Percentiles rank a stretch among this genome's conserved stretches.
phyloP scores from a whole-genome alignment of 2,797 vertebrate genomes.

The Coracias cyanogaster region DNA sequence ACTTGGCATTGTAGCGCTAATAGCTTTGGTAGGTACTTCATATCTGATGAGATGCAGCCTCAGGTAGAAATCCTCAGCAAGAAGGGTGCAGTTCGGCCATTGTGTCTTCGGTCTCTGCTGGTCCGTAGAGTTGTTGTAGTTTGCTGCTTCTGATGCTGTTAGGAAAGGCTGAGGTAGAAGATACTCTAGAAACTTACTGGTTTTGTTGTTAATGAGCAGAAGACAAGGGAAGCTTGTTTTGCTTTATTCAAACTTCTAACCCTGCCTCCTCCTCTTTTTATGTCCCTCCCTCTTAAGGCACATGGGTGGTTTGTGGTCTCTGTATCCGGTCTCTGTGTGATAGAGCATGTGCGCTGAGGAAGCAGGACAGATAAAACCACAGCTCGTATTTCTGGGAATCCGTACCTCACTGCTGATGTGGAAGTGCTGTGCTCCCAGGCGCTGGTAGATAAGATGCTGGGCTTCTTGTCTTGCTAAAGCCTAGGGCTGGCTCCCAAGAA shows the following conservation, averaged over 20 bases:
- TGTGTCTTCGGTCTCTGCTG: not conserved
- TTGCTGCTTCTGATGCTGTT: not conserved
- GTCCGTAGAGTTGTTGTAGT: not conserved
- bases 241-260: not conserved
- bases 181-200: not conserved
- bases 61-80: not conserved
- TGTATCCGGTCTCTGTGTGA: slow-evolving; percentile 28
- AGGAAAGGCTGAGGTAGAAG: not conserved
- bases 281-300: slow-evolving; percentile 1
- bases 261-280: not conserved
- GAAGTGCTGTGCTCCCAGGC: slow-evolving; percentile 5
- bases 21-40: accelerated
- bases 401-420: slow-evolving; percentile 28
- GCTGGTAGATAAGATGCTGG: slow-evolving; percentile 39
- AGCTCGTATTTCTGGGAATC: slow-evolving; percentile 65
- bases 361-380: slow-evolving; percentile 42
- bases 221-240: not conserved
- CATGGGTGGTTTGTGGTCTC: slow-evolving; percentile 30
- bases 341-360: not conserved
- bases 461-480: not conserved
- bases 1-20: not conserved
- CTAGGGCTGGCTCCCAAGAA: not conserved
- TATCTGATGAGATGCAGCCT: not conserved
- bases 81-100: not conserved
- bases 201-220: not conserved